Conservation (phyloP, 1,140 invertebrate genomes). For the Pentalonia nigronervosa region DNA sequence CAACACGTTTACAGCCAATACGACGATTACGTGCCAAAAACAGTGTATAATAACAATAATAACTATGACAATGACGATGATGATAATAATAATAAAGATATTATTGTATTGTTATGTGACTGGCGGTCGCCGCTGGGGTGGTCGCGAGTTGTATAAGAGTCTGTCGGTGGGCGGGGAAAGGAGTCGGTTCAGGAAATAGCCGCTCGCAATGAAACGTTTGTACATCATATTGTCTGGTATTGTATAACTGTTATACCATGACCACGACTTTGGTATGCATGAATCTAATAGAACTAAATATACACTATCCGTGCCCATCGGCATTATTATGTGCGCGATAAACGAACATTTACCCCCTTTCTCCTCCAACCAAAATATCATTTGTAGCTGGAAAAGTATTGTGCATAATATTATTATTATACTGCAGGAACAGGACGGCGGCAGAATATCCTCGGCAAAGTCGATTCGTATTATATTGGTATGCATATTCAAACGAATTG, state of each 20-base stretch:
- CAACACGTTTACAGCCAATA: neutral
- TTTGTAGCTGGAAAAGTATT: neutral
- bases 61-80: neutral
- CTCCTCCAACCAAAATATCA: neutral
- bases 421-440: neutral
- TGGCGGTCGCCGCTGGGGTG: neutral
- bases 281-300: neutral
- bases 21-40: neutral
- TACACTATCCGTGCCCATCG: neutral
- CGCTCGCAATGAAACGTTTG: neutral
- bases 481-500: neutral
- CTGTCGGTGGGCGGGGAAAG: neutral
- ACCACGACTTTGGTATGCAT: neutral
- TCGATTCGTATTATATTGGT: neutral
- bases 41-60: neutral
- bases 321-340: neutral
- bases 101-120: constrained; percentile 17
- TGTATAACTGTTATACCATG: neutral
- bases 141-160: neutral
- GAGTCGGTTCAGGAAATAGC: neutral
- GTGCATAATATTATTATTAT: neutral
- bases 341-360: neutral
- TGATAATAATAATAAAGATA: neutral
- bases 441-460: too few species aligned
- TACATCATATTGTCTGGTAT: neutral